phyloP scores from a whole-genome alignment of 2,888 invertebrate genomes.

The Plebejus anna region DNA sequence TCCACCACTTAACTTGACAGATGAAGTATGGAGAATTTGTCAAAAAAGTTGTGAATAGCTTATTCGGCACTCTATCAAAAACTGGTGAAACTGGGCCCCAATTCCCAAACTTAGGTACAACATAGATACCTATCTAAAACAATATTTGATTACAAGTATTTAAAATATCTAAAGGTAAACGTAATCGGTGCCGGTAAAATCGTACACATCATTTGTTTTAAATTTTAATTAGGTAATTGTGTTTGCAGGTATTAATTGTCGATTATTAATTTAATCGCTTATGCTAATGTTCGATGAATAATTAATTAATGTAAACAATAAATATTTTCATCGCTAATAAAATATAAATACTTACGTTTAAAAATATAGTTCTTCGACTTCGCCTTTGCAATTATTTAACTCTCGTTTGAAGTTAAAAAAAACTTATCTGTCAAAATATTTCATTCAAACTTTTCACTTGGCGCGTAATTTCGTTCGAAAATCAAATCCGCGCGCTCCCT shows the following conservation, averaged over 20 bases:
- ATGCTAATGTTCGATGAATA: conserved; percentile 3
- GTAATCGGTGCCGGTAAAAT: not conserved
- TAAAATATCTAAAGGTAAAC: not conserved
- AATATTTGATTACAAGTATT: not conserved
- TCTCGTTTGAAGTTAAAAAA: not conserved
- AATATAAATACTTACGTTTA: not conserved
- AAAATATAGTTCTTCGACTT: not conserved
- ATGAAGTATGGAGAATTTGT: too few species aligned
- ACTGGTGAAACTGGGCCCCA: too few species aligned
- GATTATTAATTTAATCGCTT: conserved; percentile 1
- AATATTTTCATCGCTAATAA: not conserved
- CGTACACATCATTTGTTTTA: not conserved
- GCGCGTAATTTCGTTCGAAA: conserved; percentile 38
- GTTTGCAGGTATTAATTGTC: conserved; percentile 8
- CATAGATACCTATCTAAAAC: too few species aligned
- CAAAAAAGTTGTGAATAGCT: too few species aligned
- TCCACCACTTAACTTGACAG: too few species aligned
- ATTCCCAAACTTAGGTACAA: too few species aligned
- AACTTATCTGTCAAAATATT: not conserved
- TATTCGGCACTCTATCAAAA: too few species aligned
- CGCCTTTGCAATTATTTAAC: not conserved
- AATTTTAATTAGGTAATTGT: not conserved
- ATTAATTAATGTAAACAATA: not conserved
- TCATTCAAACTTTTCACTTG: conserved; percentile 27
- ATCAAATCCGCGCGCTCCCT: conserved; percentile 41